Conservation (phyloP, 2,888 invertebrate genomes). For the Baccha elongata region DNA sequence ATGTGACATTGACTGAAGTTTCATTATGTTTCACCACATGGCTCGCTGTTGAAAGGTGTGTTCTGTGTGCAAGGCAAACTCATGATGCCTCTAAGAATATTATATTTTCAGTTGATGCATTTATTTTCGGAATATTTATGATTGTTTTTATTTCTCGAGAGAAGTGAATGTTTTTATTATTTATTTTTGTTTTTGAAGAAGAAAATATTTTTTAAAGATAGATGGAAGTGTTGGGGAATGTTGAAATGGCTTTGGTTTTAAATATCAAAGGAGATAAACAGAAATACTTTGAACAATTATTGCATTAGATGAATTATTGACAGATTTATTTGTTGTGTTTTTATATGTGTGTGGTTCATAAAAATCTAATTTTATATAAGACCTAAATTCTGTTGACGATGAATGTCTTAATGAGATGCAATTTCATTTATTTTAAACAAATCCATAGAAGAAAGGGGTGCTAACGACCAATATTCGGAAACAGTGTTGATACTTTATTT, state of each 20-base stretch:
- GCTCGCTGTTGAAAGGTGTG: conserved; percentile 47
- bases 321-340: conserved; percentile 4
- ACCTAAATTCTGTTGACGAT: too few relatives aligned
- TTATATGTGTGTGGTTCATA: neutral
- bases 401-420: too few relatives aligned
- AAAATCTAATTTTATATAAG: too few relatives aligned
- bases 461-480: too few relatives aligned
- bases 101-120: conserved; percentile 52
- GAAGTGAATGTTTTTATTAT: neutral
- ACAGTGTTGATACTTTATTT: too few relatives aligned
- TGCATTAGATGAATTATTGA: neutral
- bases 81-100: conserved; percentile 54
- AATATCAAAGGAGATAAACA: conserved; percentile 9
- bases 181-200: conserved; percentile 6
- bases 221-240: neutral
- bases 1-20: conserved; percentile 66
- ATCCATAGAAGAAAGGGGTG: too few relatives aligned
- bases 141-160: conserved; percentile 11
- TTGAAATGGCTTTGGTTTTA: conserved; percentile 10
- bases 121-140: conserved; percentile 42
- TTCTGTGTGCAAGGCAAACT: conserved; percentile 23
- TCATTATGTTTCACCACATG: conserved; percentile 39
- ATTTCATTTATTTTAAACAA: too few relatives aligned
- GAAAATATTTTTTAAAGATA: neutral
- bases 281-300: neutral